phyloP scores from a whole-genome alignment of 2,888 invertebrate species.

The Ommatoiulus sabulosus region DNA sequence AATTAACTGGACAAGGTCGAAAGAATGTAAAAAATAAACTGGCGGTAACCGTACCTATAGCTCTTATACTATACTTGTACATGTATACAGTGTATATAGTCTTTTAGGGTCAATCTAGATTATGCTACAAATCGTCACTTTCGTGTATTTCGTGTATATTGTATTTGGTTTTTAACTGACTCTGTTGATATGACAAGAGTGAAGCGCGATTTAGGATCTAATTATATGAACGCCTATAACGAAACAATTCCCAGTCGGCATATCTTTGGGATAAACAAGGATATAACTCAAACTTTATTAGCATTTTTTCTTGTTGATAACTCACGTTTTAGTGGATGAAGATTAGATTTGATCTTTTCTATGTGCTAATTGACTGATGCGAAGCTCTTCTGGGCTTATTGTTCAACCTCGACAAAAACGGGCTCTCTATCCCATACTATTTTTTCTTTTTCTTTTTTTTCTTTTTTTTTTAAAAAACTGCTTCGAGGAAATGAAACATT shows the following conservation, averaged over 20 bases:
- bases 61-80: too few relatives aligned
- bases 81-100: too few relatives aligned
- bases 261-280: not conserved
- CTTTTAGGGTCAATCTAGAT: too few relatives aligned
- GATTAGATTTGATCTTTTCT: constrained; percentile 8
- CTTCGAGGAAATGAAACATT: constrained; percentile 19
- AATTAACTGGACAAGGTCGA: too few relatives aligned
- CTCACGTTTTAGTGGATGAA: constrained; percentile 11
- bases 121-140: too few relatives aligned
- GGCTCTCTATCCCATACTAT: not conserved
- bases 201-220: not conserved
- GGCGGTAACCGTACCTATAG: too few relatives aligned
- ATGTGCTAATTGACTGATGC: constrained; percentile 34
- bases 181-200: constrained; percentile 1
- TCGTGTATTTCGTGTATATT: too few relatives aligned
- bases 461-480: not conserved
- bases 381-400: not conserved
- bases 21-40: too few relatives aligned
- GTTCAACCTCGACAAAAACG: not conserved
- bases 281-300: not conserved
- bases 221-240: not conserved
- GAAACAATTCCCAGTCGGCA: not conserved
- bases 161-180: not conserved
- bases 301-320: not conserved
- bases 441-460: too few relatives aligned